phyloP scores from a whole-genome alignment of 2,888 invertebrate species.

The Caenorhabditis angaria region DNA sequence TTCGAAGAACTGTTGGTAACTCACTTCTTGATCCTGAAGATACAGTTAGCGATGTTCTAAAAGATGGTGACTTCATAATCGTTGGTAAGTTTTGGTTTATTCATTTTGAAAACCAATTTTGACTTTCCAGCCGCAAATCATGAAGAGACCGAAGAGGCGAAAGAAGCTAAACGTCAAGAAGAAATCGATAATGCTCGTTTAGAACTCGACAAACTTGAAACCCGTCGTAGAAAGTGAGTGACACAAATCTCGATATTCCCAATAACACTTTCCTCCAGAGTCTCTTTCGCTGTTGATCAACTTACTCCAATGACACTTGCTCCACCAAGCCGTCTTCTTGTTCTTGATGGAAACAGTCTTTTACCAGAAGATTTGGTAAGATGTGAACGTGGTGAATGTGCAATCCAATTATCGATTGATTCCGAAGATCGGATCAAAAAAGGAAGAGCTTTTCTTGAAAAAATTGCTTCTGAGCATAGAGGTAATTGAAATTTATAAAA shows the following conservation, averaged over 20 bases:
- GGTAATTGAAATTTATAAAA: conserved; percentile 75
- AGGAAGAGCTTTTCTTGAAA: conserved; percentile 77
- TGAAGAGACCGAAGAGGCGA: conserved; percentile 51
- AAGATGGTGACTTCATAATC: conserved; percentile 78
- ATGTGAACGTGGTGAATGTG: conserved; percentile 76
- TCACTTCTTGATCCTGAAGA: conserved; percentile 78
- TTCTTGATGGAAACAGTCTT: conserved; percentile 75
- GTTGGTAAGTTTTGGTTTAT: conserved; percentile 74
- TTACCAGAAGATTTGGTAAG: conserved; percentile 77
- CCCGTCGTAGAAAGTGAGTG: conserved; percentile 25
- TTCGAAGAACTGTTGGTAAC: conserved; percentile 77
- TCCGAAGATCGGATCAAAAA: conserved; percentile 76
- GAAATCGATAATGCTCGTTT: conserved; percentile 35
- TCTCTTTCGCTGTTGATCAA: conserved; percentile 35
- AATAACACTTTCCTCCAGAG: conserved; percentile 20
- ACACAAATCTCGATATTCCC: neutral
- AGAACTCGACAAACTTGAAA: conserved; percentile 32
- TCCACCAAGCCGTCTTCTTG: conserved; percentile 74
- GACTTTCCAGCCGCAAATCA: conserved; percentile 28
- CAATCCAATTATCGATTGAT: conserved; percentile 77
- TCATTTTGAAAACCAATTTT: neutral
- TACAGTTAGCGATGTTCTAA: conserved; percentile 76
- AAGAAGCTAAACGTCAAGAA: conserved; percentile 45
- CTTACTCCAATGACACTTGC: conserved; percentile 22
- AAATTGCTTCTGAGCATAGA: conserved; percentile 77